A percentile compares a stretch with the other conserved stretches of the same genome.
Conservation (phyloP, 2,113 vertebrate genomes). For the Tyrannus savana region DNA sequence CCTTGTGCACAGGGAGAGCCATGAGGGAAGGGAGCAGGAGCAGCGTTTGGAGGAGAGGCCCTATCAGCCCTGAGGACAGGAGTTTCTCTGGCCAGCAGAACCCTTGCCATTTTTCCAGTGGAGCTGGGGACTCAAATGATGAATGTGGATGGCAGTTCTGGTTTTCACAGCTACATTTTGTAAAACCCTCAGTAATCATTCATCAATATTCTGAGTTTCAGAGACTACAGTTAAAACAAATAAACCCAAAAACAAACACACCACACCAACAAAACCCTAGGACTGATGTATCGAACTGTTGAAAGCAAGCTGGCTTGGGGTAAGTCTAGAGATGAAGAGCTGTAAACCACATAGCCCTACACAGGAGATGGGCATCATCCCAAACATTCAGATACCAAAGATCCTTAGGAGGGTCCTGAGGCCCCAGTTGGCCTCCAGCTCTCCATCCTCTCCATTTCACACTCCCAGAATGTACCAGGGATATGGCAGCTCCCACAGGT, state of each 20-base stretch:
- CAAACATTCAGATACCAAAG: not conserved
- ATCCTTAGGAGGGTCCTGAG: not conserved
- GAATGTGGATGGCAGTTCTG: not conserved
- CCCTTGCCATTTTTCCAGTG: not conserved
- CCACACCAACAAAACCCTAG: not conserved
- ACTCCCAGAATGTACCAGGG: accelerated
- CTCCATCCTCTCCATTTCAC: not conserved
- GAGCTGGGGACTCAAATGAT: not conserved
- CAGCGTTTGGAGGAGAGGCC: not conserved
- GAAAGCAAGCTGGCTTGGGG: not conserved
- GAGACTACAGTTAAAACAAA: not conserved
- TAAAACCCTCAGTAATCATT: not conserved
- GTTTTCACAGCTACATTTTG: not conserved
- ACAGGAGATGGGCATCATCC: not conserved
- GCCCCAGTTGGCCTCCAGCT: not conserved
- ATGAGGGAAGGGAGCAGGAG: accelerated
- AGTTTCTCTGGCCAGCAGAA: not conserved
- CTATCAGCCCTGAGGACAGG: accelerated
- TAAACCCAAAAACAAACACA: accelerated
- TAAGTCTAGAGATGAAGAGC: not conserved
- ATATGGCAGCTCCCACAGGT: accelerated
- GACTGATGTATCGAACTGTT: not conserved
- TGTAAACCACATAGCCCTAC: not conserved
- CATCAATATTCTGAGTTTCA: not conserved
- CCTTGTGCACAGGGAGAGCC: not conserved